Conservation (phyloP, 1,140 invertebrate species). For the Wiebesia pumilae region DNA sequence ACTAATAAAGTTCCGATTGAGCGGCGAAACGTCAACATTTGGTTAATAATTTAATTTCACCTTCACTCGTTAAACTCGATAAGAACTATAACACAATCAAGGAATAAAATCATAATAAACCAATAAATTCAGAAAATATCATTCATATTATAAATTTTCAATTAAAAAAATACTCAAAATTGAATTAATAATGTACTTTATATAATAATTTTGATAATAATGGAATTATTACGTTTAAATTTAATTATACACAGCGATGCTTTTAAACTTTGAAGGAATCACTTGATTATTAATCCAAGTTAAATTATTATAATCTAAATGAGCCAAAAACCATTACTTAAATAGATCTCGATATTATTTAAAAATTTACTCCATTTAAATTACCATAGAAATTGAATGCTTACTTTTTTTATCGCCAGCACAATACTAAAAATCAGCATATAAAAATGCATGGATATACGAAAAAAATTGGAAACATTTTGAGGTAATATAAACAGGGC, state of each 20-base stretch:
- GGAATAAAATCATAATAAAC: not conserved
- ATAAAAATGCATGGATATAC: slow-evolving; percentile 33
- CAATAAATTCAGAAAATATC: not conserved
- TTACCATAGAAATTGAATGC: not conserved
- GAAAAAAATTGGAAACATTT: slow-evolving; percentile 38
- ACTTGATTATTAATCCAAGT: not conserved
- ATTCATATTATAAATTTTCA: too few species aligned
- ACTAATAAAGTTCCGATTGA: not conserved
- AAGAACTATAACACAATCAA: not conserved
- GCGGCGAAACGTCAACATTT: not conserved
- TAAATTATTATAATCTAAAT: not conserved
- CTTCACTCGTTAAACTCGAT: not conserved
- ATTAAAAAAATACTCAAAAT: too few species aligned
- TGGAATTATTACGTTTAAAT: not conserved
- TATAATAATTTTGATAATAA: too few species aligned
- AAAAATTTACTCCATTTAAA: too few species aligned
- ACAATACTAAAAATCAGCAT: slow-evolving; percentile 47
- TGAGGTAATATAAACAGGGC: slow-evolving; percentile 53
- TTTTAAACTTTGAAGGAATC: not conserved
- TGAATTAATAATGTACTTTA: too few species aligned
- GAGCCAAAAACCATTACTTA: not conserved
- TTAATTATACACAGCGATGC: not conserved
- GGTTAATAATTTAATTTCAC: not conserved
- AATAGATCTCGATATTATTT: too few species aligned
- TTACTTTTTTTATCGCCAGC: slow-evolving; percentile 22